Percentiles rank a stretch among this genome's conserved stretches.
Conservation (phyloP, 2,113 vertebrate species). For the Brienomyrus brachyistius region DNA sequence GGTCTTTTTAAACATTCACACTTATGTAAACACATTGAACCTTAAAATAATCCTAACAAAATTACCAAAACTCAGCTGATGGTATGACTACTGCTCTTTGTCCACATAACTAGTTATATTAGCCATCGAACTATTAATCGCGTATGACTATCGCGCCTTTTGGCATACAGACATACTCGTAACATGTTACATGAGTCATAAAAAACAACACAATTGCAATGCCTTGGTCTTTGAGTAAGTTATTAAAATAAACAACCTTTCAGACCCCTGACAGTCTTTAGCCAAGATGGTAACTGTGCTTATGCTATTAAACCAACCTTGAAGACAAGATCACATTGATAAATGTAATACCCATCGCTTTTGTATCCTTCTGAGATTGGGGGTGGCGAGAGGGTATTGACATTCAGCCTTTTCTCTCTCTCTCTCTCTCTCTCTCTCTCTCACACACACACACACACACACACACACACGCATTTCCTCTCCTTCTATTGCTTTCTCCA, state of each 20-base stretch:
- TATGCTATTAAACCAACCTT: not conserved
- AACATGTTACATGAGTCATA: not conserved
- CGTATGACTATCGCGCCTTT: not conserved
- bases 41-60: not conserved
- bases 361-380: conserved; percentile 2
- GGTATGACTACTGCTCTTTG: not conserved
- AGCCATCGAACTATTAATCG: not conserved
- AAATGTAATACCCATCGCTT: not conserved
- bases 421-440: not conserved
- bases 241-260: not conserved
- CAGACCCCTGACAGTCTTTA: not conserved
- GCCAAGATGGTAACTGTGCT: not conserved
- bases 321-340: not conserved
- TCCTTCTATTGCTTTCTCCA: not conserved
- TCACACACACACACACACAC: not conserved
- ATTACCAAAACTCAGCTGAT: not conserved
- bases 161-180: not conserved
- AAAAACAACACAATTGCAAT: not conserved
- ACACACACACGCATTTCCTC: not conserved
- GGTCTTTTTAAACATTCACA: not conserved
- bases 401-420: not conserved
- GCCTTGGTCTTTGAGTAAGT: not conserved
- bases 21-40: conserved; percentile 3
- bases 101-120: not conserved
- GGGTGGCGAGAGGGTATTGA: not conserved